Conservation (phyloP, 2,797 vertebrate species). For the Spea hammondii region DNA sequence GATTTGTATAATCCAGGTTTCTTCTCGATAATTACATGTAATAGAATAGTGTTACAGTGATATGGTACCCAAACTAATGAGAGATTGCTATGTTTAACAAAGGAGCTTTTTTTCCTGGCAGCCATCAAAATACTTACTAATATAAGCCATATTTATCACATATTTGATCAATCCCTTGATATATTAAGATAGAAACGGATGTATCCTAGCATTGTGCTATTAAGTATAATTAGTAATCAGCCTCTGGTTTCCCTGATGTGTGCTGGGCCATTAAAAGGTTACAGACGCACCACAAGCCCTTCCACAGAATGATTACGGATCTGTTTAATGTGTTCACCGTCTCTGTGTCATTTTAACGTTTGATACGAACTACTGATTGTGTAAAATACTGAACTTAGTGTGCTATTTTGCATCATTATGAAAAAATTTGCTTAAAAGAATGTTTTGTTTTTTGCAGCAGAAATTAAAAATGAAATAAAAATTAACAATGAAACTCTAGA, state of each 20-base stretch:
- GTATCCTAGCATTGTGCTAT: neutral
- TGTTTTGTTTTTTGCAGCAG: no score
- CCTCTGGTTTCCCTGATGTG: neutral
- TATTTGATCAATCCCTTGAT: neutral
- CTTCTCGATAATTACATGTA: no score
- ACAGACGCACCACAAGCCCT: neutral
- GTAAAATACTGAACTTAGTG: neutral
- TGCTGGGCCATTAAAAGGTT: neutral
- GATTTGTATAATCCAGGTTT: no score
- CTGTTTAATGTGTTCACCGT: neutral
- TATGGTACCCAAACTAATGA: no score
- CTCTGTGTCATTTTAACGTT: neutral
- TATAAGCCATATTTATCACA: neutral
- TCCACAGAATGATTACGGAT: neutral
- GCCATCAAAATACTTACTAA: neutral
- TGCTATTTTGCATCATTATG: neutral
- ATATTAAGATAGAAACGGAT: neutral
- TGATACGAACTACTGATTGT: conserved; percentile 1
- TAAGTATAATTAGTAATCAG: conserved; percentile 8
- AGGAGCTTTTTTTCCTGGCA: no score
- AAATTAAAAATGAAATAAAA: no score
- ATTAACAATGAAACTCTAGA: no score
- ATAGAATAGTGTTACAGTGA: no score
- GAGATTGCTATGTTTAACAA: no score
- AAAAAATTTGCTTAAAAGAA: no score